phyloP scores from a whole-genome alignment of 2,113 vertebrate genomes.

The Bostrychus sinensis region DNA sequence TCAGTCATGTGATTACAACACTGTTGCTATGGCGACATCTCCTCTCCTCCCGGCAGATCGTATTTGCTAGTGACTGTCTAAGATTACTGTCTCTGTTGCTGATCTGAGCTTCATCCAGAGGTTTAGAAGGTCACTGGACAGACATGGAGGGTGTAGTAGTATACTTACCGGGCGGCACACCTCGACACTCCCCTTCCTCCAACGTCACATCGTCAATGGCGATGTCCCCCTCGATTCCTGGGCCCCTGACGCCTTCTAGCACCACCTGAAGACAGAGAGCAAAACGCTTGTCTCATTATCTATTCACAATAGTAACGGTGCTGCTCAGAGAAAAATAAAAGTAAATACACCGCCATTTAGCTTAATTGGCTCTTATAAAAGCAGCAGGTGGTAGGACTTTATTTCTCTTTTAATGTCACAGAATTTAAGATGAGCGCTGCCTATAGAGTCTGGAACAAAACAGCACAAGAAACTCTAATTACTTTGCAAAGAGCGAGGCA shows the following conservation, averaged over 20 bases:
- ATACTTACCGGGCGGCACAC: conserved; percentile 85
- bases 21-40: conserved; percentile 60
- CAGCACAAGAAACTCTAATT: conserved; percentile 40
- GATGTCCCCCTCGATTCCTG: conserved; percentile 98
- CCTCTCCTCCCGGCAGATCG: conserved; percentile 13
- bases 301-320: background rate
- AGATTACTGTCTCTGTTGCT: conserved; percentile 47
- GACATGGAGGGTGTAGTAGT: background rate
- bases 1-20: conserved; percentile 62
- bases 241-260: conserved; percentile 93
- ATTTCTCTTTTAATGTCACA: conserved; percentile 27
- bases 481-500: conserved; percentile 35
- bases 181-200: conserved; percentile 94
- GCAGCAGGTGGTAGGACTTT: conserved; percentile 33
- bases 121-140: conserved; percentile 11
- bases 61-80: conserved; percentile 42
- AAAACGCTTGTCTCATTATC: background rate
- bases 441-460: background rate
- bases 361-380: conserved; percentile 29
- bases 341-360: conserved; percentile 28
- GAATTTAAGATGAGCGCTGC: conserved; percentile 18
- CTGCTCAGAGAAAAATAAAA: conserved; percentile 6
- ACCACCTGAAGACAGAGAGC: conserved; percentile 79
- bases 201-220: conserved; percentile 95
- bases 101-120: conserved; percentile 22